phyloP scores from a whole-genome alignment of 2,888 invertebrate genomes.

The Drosophila infuscata region DNA sequence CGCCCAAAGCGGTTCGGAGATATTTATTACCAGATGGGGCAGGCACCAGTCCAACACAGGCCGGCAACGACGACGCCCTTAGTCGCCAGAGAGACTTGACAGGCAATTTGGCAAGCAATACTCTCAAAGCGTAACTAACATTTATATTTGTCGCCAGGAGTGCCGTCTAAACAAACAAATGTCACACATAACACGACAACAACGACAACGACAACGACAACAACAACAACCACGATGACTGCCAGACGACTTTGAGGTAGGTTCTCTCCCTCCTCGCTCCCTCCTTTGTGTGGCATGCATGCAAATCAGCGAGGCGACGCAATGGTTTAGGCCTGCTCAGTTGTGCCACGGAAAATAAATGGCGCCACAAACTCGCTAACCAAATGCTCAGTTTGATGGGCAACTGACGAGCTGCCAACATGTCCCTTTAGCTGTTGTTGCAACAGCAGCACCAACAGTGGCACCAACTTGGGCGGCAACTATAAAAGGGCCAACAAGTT shows the following conservation, averaged over 20 bases:
- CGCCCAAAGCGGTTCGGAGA: conserved; percentile 39
- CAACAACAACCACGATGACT: conserved; percentile 28
- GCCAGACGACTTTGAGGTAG: conserved; percentile 67
- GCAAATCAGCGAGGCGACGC: conserved; percentile 70
- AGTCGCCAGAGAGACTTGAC: conserved; percentile 57
- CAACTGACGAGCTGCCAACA: conserved; percentile 47
- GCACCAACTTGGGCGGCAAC: not conserved
- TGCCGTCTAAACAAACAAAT: conserved; percentile 72
- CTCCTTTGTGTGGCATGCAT: conserved; percentile 56
- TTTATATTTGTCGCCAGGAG: conserved; percentile 75
- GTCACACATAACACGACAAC: conserved; percentile 67
- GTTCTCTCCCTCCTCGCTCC: conserved; percentile 19
- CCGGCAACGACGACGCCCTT: conserved; percentile 3
- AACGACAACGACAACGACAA: conserved; percentile 28
- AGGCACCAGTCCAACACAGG: conserved; percentile 7
- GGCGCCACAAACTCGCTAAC: conserved; percentile 55
- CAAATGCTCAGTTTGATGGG: conserved; percentile 70
- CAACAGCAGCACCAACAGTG: not conserved
- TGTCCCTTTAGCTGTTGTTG: conserved; percentile 3
- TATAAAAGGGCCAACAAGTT: conserved; percentile 35
- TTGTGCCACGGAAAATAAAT: conserved; percentile 37
- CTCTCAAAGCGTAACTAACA: conserved; percentile 74
- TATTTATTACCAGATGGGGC: conserved; percentile 53
- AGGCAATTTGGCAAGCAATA: conserved; percentile 75
- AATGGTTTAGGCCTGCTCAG: conserved; percentile 43